Percentiles rank a stretch among this genome's conserved stretches.
phyloP scores from a whole-genome alignment of 53 echinoderm and acorn worm genomes.

The Astropecten irregularis region DNA sequence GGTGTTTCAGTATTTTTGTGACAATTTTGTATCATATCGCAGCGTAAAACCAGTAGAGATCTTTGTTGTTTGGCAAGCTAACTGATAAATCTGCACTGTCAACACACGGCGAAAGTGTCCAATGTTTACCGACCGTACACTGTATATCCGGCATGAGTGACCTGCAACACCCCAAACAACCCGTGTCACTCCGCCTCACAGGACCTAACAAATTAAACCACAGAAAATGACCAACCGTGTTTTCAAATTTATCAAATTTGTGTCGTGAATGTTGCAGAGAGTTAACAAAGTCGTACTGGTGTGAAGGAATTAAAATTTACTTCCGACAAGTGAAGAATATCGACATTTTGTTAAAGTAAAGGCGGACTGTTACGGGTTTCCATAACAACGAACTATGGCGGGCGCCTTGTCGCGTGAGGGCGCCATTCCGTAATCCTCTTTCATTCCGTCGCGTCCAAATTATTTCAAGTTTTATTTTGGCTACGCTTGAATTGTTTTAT shows the following conservation, averaged over 20 bases:
- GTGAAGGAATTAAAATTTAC: too few species aligned
- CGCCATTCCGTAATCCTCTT: neutral
- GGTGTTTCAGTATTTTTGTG: too few species aligned
- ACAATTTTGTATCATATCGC: neutral
- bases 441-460: too few species aligned
- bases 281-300: too few species aligned
- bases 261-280: too few species aligned
- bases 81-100: slow-evolving; percentile 2
- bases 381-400: slow-evolving; percentile 11
- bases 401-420: slow-evolving; percentile 4
- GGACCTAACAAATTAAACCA: slow-evolving; percentile 20
- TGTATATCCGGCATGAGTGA: neutral
- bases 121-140: neutral
- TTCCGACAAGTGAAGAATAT: neutral
- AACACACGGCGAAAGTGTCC: neutral
- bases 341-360: neutral
- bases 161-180: slow-evolving; percentile 44
- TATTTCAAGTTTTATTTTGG: too few species aligned
- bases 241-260: too few species aligned
- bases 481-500: too few species aligned
- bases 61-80: neutral
- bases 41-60: slow-evolving; percentile 35
- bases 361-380: slow-evolving; percentile 17
- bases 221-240: neutral
- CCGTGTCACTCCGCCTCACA: neutral